Evolutionary conservation across 2,113 vertebrate genomes (phyloP).

Genomic region (Dicaeum eximium): DNA sequence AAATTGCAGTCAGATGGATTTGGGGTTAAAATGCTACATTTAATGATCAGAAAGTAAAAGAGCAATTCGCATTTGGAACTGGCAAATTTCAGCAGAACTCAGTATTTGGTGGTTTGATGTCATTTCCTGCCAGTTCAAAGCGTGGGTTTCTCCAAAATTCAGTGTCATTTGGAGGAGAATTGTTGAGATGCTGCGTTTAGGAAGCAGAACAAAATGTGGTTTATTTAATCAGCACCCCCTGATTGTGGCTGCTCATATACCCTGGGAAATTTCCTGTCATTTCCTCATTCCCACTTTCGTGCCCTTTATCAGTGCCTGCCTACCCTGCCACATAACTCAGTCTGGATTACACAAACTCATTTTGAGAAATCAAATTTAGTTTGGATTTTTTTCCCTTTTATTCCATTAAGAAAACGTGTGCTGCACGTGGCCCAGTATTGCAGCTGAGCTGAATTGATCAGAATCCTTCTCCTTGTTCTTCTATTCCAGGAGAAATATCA

Average conservation of each 20-base stretch:
- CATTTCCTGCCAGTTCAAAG: background rate
- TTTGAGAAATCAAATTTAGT: background rate
- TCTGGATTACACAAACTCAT: background rate
- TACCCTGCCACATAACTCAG: background rate
- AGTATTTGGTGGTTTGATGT: background rate
- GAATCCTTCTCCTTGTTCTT: background rate
- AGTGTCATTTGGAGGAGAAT: background rate
- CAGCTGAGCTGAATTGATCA: background rate
- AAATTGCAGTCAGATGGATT: background rate
- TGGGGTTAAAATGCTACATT: background rate
- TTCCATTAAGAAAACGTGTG: background rate
- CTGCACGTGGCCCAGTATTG: background rate
- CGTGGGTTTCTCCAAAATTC: background rate
- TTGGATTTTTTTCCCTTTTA: background rate
- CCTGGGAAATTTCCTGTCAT: background rate
- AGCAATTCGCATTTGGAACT: background rate
- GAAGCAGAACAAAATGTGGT: background rate
- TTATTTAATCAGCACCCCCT: background rate
- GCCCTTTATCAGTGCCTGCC: background rate
- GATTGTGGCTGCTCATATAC: background rate
- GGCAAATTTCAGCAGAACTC: background rate
- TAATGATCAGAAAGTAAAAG: conserved; percentile 15
- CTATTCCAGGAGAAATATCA: background rate
- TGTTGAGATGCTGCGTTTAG: background rate
- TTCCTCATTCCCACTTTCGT: background rate